phyloP scores from a whole-genome alignment of 2,113 vertebrate species.

The Calyptomena viridis region DNA sequence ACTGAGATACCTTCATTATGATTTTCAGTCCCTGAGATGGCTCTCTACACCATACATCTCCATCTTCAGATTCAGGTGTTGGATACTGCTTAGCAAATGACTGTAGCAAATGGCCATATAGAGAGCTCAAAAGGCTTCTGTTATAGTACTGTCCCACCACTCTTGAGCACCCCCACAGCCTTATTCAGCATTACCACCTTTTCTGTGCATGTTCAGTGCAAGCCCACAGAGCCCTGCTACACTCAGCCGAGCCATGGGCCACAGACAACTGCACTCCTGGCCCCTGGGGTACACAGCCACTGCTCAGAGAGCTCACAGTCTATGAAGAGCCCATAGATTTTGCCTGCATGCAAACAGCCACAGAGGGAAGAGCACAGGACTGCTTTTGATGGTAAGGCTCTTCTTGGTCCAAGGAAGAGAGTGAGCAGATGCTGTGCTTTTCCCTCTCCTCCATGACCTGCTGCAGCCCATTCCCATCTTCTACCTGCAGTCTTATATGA shows the following conservation, averaged over 20 bases:
- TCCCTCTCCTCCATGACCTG: background rate
- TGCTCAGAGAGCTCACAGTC: background rate
- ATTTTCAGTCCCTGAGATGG: background rate
- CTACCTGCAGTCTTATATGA: slow-evolving; percentile 8
- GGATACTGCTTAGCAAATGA: background rate
- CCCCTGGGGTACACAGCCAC: background rate
- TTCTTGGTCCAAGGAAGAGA: background rate
- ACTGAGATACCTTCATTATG: background rate
- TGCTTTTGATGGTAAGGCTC: background rate
- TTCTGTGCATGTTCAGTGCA: background rate
- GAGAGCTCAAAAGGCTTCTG: background rate
- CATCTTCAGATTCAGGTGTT: background rate
- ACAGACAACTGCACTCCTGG: background rate
- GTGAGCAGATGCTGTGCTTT: background rate
- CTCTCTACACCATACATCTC: background rate
- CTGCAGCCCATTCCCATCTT: background rate
- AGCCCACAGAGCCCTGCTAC: background rate
- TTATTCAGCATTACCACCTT: background rate
- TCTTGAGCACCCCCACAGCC: background rate
- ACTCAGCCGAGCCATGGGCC: background rate
- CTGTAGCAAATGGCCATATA: background rate
- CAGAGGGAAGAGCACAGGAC: background rate
- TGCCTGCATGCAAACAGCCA: background rate
- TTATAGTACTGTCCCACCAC: background rate
- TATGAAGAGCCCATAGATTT: background rate